Conservation (phyloP, 2,888 invertebrate species). For the Hyalella azteca region DNA sequence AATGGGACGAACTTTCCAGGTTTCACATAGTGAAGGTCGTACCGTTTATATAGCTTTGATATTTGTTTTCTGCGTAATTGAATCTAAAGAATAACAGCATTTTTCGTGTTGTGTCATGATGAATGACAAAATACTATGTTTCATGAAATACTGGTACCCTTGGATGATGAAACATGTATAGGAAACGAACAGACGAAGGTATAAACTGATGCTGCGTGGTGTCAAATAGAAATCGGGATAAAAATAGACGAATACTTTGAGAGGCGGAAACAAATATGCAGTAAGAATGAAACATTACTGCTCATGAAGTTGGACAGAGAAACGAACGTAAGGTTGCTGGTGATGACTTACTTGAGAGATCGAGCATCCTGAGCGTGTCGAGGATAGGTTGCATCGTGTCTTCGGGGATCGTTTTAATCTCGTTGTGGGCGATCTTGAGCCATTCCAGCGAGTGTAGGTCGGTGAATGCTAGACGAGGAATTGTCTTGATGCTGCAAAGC, state of each 20-base stretch:
- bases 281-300: constrained; percentile 5
- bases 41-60: no score
- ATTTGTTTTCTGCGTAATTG: no score
- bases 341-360: constrained; percentile 79
- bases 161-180: constrained; percentile 5
- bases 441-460: constrained; percentile 89
- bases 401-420: constrained; percentile 79
- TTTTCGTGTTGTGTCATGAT: no score
- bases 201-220: constrained; percentile 14
- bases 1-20: no score
- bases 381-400: constrained; percentile 88
- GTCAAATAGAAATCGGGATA: not conserved
- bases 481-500: constrained; percentile 74
- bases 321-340: constrained; percentile 17
- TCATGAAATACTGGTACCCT: not conserved
- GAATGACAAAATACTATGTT: no score
- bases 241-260: constrained; percentile 1
- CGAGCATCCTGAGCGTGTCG: constrained; percentile 83
- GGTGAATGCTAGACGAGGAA: constrained; percentile 85
- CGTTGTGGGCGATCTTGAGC: constrained; percentile 86
- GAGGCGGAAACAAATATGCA: constrained; percentile 29
- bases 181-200: not conserved
- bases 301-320: constrained; percentile 20
- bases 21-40: no score
- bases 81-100: no score